Evolutionary conservation across 2,113 vertebrate species (phyloP).

Genomic region (Connochaetes taurinus): DNA sequence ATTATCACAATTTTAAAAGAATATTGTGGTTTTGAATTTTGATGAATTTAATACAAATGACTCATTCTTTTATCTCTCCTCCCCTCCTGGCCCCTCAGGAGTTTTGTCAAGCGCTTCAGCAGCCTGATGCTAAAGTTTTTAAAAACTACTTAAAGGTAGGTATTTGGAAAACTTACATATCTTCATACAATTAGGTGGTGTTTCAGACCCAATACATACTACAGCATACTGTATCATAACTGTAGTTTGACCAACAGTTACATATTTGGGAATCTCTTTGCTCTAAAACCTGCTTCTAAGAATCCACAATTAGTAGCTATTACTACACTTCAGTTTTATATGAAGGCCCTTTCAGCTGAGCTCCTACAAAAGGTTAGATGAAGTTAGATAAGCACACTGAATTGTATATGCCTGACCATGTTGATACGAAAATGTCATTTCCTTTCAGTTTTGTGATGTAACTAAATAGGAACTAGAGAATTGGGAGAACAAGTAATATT

Average conservation of each 20-base stretch:
- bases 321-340: background rate
- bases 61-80: background rate
- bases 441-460: background rate
- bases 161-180: background rate
- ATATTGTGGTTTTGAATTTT: background rate
- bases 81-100: slow-evolving; percentile 69
- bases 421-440: background rate
- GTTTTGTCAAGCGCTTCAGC: slow-evolving; percentile 96
- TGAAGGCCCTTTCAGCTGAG: slow-evolving; percentile 11
- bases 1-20: background rate
- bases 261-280: background rate
- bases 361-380: background rate
- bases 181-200: background rate
- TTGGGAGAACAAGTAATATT: background rate
- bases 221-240: background rate
- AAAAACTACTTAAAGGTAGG: slow-evolving; percentile 98
- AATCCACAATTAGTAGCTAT: background rate
- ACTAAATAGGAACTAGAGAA: background rate
- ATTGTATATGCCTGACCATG: background rate
- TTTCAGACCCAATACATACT: background rate
- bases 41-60: background rate
- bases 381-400: background rate
- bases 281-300: background rate
- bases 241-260: background rate
- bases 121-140: slow-evolving; percentile 96